Evolutionary conservation across 2,888 invertebrate species (phyloP).

Genomic region (Philhelius pedissequus): DNA sequence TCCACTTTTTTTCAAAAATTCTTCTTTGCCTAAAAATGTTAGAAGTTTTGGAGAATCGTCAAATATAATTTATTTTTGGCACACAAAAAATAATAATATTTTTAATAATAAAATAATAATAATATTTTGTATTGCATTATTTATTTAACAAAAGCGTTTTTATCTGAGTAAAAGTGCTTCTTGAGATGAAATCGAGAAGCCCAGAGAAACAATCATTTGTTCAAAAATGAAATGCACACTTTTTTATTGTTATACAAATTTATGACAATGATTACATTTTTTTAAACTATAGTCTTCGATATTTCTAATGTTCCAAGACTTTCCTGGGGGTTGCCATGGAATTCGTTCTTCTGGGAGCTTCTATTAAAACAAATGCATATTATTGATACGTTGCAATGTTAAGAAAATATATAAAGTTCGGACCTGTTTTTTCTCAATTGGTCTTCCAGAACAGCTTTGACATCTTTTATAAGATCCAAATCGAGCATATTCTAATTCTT

Average conservation of each 20-base stretch:
- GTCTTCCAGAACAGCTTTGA: constrained; percentile 55
- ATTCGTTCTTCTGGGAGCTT: constrained; percentile 77
- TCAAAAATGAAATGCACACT: no score
- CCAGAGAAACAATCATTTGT: no score
- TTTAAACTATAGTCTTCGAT: constrained; percentile 46
- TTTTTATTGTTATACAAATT: constrained; percentile 12
- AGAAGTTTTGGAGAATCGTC: no score
- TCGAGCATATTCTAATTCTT: neutral
- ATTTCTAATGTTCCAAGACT: constrained; percentile 74
- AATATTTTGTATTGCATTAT: no score
- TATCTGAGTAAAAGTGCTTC: no score
- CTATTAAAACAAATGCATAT: constrained; percentile 40
- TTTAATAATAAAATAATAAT: no score
- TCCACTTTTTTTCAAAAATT: no score
- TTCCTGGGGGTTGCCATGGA: constrained; percentile 76
- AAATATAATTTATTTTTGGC: no score
- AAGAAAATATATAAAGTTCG: neutral
- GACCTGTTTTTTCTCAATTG: constrained; percentile 26
- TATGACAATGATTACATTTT: constrained; percentile 52
- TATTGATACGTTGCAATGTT: neutral
- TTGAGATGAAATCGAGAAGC: no score
- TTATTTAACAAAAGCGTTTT: no score
- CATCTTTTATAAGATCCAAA: constrained; percentile 34
- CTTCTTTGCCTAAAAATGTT: no score
- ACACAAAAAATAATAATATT: no score